Evolutionary conservation across 2,113 vertebrate genomes (phyloP).

Genomic region (Sorex fumeus): DNA sequence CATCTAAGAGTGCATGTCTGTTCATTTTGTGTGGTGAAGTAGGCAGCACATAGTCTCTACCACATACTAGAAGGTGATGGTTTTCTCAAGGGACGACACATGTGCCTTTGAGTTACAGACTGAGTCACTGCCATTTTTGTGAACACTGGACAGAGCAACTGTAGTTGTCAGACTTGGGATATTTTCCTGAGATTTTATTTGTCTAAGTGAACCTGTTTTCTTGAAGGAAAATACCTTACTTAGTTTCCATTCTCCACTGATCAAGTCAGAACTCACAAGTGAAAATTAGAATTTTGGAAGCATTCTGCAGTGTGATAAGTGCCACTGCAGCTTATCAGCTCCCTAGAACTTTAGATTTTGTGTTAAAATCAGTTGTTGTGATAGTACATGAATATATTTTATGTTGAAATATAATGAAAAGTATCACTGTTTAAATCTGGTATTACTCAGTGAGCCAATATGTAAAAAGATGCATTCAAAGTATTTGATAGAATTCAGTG

Average conservation of each 20-base stretch:
- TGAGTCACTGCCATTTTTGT: not conserved
- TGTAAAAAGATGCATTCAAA: not conserved
- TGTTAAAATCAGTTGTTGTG: too few relatives aligned
- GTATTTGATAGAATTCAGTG: not conserved
- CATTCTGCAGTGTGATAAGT: not conserved
- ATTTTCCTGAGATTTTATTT: conserved; percentile 43
- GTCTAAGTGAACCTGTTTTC: not conserved
- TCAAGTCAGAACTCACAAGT: too few relatives aligned
- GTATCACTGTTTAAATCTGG: too few relatives aligned
- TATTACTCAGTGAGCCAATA: not conserved
- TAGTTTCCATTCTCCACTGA: too few relatives aligned
- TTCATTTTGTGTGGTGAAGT: not conserved
- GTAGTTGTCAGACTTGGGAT: not conserved
- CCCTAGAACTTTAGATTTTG: too few relatives aligned
- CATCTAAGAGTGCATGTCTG: not conserved
- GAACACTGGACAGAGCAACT: not conserved
- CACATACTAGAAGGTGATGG: too few relatives aligned
- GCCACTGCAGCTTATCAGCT: too few relatives aligned
- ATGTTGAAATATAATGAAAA: too few relatives aligned
- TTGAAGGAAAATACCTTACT: conserved; percentile 18
- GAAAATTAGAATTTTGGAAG: conserved; percentile 58
- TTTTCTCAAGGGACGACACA: not conserved
- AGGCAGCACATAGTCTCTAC: not conserved
- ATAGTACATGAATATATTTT: too few relatives aligned
- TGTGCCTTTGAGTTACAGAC: not conserved